Evolutionary conservation across 2,888 invertebrate genomes (phyloP), one percentile per base, ranked within the genome.

Genomic region (Polydrusus pterygomalis): DNA sequence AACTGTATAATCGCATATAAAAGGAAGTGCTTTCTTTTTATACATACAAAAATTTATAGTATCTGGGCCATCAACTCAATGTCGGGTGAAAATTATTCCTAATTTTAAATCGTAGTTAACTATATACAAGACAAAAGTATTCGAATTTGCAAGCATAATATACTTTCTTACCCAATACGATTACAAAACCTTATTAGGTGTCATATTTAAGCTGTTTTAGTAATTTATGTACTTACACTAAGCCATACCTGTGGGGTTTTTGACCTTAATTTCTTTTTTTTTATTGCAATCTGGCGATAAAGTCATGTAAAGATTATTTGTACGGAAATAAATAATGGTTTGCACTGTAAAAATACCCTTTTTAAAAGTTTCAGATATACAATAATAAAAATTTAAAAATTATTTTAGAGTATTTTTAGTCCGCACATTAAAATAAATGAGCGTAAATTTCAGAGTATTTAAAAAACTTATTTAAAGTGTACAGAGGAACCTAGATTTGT

Each of bases 1-100:
- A 54, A 30, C 54, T n/a, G 30, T 54, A 54, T 20, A 5, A 30
- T n/a, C 25, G 5, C 7, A n/a, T n/a, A 30, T 54, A 25, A 54
- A 54, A 13, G 54, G 54, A 54, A 54, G 54, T 54, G n/a, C n/a
- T 54, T 54, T 30, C 54, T n/a, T 54, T 54, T 54, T 54, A 10
- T 25, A 30, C 7, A 30, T 30, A 54, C 1, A 30, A 54, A 54
- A 25, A 54, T 30, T n/a, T 25, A 1, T 8, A 3, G 13, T 25
- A 54, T 54, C 30, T 54, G 30, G 25, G 51, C 13, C 13, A 20
- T 20, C 13, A 51, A 17, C 17, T 20, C 11, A 2, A 13, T 51
- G 20, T 51, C 11, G 10, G 20, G 51, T 51, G 51, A 51, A 51
- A 51, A 30, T 54, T 11, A n/a, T 25, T 54, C 11, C 10, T 45